A percentile compares a stretch with the other conserved stretches of the same genome.
phyloP scores from a whole-genome alignment of 2,797 vertebrate genomes.

The Scyliorhinus canicula region DNA sequence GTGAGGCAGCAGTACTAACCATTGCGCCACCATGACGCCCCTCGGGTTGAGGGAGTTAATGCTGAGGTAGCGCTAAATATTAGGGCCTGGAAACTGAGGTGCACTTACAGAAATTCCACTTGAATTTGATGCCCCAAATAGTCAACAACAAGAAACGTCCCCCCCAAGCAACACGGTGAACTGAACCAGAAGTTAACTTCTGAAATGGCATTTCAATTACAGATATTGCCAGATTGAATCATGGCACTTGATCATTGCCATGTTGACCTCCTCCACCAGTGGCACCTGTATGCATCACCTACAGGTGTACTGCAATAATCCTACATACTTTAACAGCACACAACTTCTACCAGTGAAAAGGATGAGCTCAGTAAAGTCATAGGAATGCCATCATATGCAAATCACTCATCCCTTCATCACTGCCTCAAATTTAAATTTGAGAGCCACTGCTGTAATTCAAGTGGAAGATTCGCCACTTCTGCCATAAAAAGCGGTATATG shows the following conservation, averaged over 20 bases:
- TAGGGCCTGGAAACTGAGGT: background rate
- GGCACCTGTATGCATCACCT: background rate
- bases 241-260: background rate
- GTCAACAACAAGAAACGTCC: background rate
- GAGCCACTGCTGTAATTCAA: background rate
- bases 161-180: background rate
- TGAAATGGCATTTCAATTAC: slow-evolving; percentile 21
- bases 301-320: background rate
- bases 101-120: background rate
- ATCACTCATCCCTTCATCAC: background rate
- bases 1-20: too few relatives aligned
- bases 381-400: background rate
- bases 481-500: background rate
- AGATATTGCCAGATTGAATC: background rate
- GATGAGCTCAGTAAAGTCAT: background rate
- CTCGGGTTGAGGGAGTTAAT: background rate
- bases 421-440: background rate
- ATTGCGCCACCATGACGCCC: too few relatives aligned
- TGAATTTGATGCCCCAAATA: too few relatives aligned
- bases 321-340: background rate
- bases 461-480: background rate
- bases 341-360: background rate
- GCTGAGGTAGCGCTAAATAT: background rate
- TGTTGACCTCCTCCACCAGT: background rate
- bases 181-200: background rate